A percentile compares a stretch with the other conserved stretches of the same genome.
phyloP scores from a whole-genome alignment of 2,797 vertebrate genomes.

The Champsocephalus esox region DNA sequence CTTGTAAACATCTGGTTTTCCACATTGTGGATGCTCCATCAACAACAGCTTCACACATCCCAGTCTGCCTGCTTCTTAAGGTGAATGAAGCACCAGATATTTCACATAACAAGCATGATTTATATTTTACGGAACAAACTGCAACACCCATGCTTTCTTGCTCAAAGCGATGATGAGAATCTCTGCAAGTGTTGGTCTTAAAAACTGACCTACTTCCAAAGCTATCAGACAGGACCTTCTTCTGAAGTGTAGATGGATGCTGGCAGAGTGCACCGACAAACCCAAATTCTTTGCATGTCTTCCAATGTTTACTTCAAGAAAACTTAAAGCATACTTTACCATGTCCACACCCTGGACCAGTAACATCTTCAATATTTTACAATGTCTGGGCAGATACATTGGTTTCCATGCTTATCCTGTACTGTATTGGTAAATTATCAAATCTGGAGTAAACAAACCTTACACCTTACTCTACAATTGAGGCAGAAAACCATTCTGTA shows the following conservation, averaged over 20 bases:
- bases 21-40: background rate
- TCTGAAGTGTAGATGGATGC: constrained; percentile 53
- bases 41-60: constrained; percentile 1
- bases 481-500: too few relatives aligned
- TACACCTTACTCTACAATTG: too few relatives aligned
- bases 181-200: constrained; percentile 57
- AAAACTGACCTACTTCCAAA: constrained; percentile 61
- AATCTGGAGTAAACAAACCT: too few relatives aligned
- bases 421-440: constrained; percentile 1
- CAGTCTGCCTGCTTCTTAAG: constrained; percentile 2
- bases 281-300: constrained; percentile 38
- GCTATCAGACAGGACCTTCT: constrained; percentile 44
- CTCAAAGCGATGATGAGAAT: constrained; percentile 40
- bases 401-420: constrained; percentile 4
- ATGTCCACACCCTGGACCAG: constrained; percentile 32
- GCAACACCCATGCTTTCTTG: constrained; percentile 18
- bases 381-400: constrained; percentile 24
- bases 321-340: constrained; percentile 41
- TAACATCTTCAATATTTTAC: constrained; percentile 19
- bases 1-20: background rate
- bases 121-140: constrained; percentile 27
- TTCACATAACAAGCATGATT: constrained; percentile 18
- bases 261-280: constrained; percentile 49
- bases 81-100: constrained; percentile 23
- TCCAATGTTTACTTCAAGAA: constrained; percentile 51